Evolutionary conservation across 2,888 invertebrate species (phyloP), one percentile per base, ranked within the genome.

Genomic region (Drosophila fulvimacula): DNA sequence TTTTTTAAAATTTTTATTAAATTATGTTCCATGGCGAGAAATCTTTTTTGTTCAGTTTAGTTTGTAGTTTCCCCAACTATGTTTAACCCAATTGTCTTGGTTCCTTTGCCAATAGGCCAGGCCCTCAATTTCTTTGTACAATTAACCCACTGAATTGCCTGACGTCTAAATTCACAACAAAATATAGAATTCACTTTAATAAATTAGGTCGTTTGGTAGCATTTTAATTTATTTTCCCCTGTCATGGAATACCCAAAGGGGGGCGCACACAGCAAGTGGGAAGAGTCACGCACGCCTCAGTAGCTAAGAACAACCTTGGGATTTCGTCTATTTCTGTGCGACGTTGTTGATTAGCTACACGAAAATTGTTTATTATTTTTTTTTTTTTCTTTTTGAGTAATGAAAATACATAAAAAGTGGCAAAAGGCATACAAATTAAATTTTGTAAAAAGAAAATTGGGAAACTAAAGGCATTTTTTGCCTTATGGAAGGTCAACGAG

Each of bases 221-320:
- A 53, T 49, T 60, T 55, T 70, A 62, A 77, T 78, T 78, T 60
- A 71, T 77, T 48, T 64, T n/a, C 21, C 4, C 58, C 61, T 52
- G 62, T 49, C 64, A 67, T 59, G 74, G 49, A 41, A 41, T 30
- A 5, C 30, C 55, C 41, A 32, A 21, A n/a, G 13, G 19, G 21
- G 27, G 6, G 38, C 13, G 5, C 11, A 19, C 9, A 13, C 15
- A 24, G 32, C 9, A 13, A 7, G 52, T 10, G 41, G 59, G 13
- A 44, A 3, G 19, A 11, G 39, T 52, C 65, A 79, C 69, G 66
- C 79, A 74, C 49, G 62, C 61, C 52, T 56, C 21, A 58, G 59
- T 49, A 49, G n/a, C 3, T 41, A 56, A 69, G 48, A 68, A 10
- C 57, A 83, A 70, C 82, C 86, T 86, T 82, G 86, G 63, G 41